These are phyloP conservation scores for Lontra canadensis DNA, from an alignment of 2,113 vertebrate genomes.

Conservation along the genomic window DNA sequence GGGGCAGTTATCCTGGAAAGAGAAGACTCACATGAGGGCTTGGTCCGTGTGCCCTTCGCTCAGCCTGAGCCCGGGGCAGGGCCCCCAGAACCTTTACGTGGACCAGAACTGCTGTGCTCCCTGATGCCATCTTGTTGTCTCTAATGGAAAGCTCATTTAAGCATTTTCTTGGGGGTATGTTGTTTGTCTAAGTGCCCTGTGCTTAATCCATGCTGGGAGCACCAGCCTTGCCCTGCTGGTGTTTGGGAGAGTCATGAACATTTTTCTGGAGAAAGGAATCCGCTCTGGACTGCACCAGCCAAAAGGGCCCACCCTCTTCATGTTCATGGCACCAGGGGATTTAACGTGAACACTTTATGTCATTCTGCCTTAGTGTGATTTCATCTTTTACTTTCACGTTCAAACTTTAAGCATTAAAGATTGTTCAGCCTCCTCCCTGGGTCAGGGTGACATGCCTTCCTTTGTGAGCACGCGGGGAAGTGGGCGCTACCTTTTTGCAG, in stretches of 20 bases:
- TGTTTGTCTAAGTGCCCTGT: neutral
- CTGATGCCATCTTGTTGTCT: neutral
- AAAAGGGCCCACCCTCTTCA: too few relatives aligned
- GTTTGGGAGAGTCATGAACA: neutral
- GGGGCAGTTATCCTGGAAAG: slow-evolving; percentile 95
- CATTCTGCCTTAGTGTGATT: neutral
- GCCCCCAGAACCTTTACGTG: accelerated
- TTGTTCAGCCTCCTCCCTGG: neutral
- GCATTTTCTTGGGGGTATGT: neutral
- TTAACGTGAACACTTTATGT: neutral
- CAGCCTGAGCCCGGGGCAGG: accelerated
- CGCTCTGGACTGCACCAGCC: neutral
- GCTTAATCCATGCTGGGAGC: neutral
- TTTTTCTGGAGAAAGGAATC: neutral
- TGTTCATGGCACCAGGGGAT: neutral
- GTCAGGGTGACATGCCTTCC: neutral
- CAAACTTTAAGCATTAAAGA: neutral
- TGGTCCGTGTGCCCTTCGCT: neutral
- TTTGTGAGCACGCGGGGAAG: accelerated
- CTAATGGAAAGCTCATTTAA: neutral
- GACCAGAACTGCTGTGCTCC: neutral
- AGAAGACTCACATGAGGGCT: neutral
- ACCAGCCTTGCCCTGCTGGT: neutral
- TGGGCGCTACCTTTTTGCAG: slow-evolving; percentile 93
- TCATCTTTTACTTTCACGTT: neutral